Percentiles rank a stretch among this genome's conserved stretches.
Conservation (phyloP, 2,113 vertebrate species). For the Syrrhaptes paradoxus region DNA sequence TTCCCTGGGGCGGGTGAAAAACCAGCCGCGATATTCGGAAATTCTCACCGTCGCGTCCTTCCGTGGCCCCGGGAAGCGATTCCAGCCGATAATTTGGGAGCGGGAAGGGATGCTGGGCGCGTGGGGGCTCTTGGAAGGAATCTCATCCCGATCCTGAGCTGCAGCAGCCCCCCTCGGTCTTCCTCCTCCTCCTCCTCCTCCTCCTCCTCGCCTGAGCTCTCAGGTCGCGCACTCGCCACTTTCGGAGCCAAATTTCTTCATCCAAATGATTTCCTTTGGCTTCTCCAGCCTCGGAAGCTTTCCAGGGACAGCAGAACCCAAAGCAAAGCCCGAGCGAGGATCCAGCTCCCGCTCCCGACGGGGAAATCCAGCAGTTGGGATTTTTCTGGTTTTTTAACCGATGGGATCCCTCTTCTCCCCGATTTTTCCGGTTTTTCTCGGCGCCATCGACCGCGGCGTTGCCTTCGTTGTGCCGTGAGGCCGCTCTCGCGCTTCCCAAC, state of each 20-base stretch:
- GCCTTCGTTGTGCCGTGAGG: too few species aligned
- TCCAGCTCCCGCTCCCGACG: rapidly evolving
- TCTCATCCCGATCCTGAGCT: neutral
- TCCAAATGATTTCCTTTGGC: neutral
- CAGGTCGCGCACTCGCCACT: constrained; percentile 53
- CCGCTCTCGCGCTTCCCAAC: rapidly evolving
- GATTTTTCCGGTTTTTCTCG: neutral
- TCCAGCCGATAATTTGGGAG: neutral
- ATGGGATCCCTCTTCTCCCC: neutral
- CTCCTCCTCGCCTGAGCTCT: neutral
- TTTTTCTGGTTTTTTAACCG: neutral
- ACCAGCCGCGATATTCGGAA: too few species aligned
- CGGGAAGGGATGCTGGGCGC: rapidly evolving
- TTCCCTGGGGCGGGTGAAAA: neutral
- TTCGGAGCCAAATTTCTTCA: neutral
- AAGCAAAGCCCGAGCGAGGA: neutral
- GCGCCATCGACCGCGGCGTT: rapidly evolving
- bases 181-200: neutral
- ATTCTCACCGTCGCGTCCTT: neutral
- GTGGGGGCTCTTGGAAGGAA: neutral
- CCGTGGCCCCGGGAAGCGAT: neutral
- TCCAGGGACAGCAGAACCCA: constrained; percentile 28
- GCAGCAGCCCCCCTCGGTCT: neutral
- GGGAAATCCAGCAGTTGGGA: rapidly evolving
- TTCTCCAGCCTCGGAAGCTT: neutral